Base-by-base conservation (phyloP, 2,113 vertebrate species). In the Hiodon alosoides region DNA sequence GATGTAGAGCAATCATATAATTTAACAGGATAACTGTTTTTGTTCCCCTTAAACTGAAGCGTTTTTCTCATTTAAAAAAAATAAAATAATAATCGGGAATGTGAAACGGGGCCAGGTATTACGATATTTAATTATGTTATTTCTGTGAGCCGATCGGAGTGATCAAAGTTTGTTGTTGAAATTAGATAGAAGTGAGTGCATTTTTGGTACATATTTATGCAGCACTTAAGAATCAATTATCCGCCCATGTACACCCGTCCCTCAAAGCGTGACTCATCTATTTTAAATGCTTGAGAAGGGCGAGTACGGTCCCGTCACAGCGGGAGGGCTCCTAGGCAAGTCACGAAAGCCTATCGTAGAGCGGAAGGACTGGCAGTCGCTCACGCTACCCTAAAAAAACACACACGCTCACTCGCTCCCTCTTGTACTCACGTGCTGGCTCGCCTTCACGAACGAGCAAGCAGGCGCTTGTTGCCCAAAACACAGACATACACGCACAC, bases 141-240 rank as follows among this genome's bases (percentile, higher is more conserved):
- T 83, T 79, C 82, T 83, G 83, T 79, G 76, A 77, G 80, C 79
- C 69, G 82, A 80, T 72, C 72, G 85, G 85, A 84, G 80, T 82
- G 83, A 82, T 82, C 79, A 71, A 76, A 83, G 81, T 89, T 81
- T 83, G 80, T 80, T 74, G 76, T 77, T 73, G 82, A 82, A 82
- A 83, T 84, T 83, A 86, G 81, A 83, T 67, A 55, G 67, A 71
- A 78, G 73, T 79, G 81, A 84, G 84, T n/a, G 80, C 85, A 86
- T 84, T 74, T 31, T 80, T 85, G 85, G 85, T 83, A 74, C 76
- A 87, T 71, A 82, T 79, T 79, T 79, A 79, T 87, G 86, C 86
- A 85, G 85, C 89, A 89, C 88, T 90, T 90, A 87, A 86, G 85
- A 89, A 84, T 86, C 85, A 90, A 87, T 88, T 85, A 89, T 84